Evolutionary conservation across 2,113 vertebrate genomes (phyloP).

Genomic region (Trachemys scripta): DNA sequence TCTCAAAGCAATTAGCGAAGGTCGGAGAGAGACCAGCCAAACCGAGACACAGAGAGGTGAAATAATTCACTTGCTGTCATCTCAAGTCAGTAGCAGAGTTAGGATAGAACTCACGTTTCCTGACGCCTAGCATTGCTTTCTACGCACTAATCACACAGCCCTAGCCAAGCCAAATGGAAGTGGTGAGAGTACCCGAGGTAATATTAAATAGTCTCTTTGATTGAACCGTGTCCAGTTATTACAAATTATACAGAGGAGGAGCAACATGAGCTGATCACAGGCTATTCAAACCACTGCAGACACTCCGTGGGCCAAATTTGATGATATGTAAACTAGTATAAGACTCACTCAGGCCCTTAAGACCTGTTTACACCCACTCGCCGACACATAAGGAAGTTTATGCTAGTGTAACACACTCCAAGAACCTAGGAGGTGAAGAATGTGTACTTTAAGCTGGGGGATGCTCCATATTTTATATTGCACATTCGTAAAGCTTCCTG

Average conservation of each 20-base stretch:
- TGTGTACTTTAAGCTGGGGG: background rate
- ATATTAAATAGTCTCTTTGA: background rate
- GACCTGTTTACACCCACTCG: background rate
- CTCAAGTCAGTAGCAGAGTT: background rate
- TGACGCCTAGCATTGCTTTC: accelerated
- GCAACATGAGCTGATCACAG: background rate
- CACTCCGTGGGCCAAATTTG: background rate
- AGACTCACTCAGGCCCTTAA: background rate
- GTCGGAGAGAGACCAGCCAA: accelerated
- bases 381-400: background rate
- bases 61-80: background rate
- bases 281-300: background rate
- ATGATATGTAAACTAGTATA: background rate
- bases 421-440: background rate
- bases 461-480: background rate
- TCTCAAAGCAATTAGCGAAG: slow-evolving; percentile 5
- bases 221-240: background rate
- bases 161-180: background rate
- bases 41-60: background rate
- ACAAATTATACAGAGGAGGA: background rate
- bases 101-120: background rate
- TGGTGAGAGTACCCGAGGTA: background rate
- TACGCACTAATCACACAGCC: background rate
- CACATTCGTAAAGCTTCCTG: background rate
- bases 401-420: background rate